Percentiles rank a stretch among this genome's conserved stretches.
Conservation (phyloP, 2,797 vertebrate species). For the Mallotus villosus region DNA sequence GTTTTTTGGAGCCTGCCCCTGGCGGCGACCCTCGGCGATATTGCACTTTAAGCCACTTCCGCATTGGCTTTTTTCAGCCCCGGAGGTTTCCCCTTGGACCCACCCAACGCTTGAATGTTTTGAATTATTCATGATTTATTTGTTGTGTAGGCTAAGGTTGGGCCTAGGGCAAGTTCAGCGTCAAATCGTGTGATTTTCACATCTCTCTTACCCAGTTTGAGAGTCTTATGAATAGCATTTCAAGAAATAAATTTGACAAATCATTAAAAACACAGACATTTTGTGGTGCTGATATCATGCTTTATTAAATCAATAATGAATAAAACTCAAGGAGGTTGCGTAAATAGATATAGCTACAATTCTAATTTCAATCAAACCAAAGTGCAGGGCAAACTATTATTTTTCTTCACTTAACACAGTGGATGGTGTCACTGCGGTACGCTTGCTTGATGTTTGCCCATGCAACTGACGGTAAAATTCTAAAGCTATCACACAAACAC, state of each 20-base stretch:
- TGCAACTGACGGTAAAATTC: constrained; percentile 72
- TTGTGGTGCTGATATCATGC: constrained; percentile 94
- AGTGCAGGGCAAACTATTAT: constrained; percentile 62
- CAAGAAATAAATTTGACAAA: background rate
- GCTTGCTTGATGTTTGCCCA: constrained; percentile 73
- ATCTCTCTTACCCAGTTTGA: background rate
- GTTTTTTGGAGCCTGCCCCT: too few species aligned
- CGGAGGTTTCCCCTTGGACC: background rate
- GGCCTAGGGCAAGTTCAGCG: background rate
- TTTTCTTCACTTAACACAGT: constrained; percentile 61
- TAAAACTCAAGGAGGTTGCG: constrained; percentile 90
- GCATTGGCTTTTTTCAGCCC: background rate
- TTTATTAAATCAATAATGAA: constrained; percentile 93
- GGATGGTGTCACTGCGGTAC: constrained; percentile 76
- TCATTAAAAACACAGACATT: constrained; percentile 25
- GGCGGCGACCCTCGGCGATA: too few species aligned
- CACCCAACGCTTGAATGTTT: background rate
- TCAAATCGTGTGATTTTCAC: background rate
- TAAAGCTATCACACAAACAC: constrained; percentile 87
- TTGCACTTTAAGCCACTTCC: background rate
- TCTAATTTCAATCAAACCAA: constrained; percentile 82
- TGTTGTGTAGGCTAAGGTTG: background rate
- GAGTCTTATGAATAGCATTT: background rate
- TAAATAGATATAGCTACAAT: constrained; percentile 79
- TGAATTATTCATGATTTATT: background rate